Percentiles rank a stretch among this genome's conserved stretches.
These are phyloP conservation scores for Hetaerina titia DNA, from an alignment of 2,888 invertebrate species.

Conservation along the genomic window DNA sequence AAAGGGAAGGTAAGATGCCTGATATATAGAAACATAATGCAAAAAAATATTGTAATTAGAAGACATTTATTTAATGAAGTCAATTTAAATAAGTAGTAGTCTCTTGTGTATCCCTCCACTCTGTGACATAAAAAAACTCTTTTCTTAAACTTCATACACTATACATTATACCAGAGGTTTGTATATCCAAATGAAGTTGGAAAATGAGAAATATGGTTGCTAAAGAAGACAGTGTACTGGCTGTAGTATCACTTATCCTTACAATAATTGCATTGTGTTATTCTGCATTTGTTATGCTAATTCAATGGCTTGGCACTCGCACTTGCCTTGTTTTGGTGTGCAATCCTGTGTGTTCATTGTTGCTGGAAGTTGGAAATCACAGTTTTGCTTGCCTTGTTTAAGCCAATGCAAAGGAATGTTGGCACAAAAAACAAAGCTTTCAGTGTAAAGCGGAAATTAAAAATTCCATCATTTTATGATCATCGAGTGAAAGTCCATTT, in stretches of 20 bases:
- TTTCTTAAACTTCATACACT: neutral
- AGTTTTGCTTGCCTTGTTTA: constrained; percentile 65
- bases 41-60: constrained; percentile 33
- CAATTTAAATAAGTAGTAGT: neutral
- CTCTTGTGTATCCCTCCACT: neutral
- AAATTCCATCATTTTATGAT: constrained; percentile 41
- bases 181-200: neutral
- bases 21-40: constrained; percentile 69
- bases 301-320: constrained; percentile 63
- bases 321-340: constrained; percentile 66
- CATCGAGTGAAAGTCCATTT: neutral
- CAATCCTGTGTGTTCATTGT: constrained; percentile 62
- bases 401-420: constrained; percentile 67
- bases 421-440: constrained; percentile 63
- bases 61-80: constrained; percentile 43
- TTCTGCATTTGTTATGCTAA: constrained; percentile 64
- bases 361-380: constrained; percentile 60
- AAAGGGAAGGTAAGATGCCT: constrained; percentile 93
- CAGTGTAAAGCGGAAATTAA: constrained; percentile 24
- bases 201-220: constrained; percentile 34
- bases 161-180: constrained; percentile 15
- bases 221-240: neutral
- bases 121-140: neutral
- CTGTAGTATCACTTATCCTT: constrained; percentile 53
- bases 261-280: constrained; percentile 62